phyloP scores from a whole-genome alignment of 2,113 vertebrate genomes.

The Oncorhynchus clarkii region DNA sequence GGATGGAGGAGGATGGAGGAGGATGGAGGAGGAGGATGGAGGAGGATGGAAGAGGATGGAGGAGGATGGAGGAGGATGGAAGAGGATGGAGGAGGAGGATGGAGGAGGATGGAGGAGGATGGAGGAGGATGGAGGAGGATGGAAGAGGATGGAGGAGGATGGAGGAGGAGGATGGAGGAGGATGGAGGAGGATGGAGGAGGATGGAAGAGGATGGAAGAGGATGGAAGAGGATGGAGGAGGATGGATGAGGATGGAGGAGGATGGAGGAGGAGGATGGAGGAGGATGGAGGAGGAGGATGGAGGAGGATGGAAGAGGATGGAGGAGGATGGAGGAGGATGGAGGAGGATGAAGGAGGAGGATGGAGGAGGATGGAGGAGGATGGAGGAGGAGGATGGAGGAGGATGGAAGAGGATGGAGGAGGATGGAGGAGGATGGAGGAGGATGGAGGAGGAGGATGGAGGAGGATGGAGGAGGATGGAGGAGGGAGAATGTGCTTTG shows the following conservation, averaged over 20 bases:
- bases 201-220: no score
- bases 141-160: conserved; percentile 48
- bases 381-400: conserved; percentile 44
- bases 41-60: no score
- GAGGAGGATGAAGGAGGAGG: no score
- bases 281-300: conserved; percentile 40
- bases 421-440: conserved; percentile 46
- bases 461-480: conserved; percentile 38
- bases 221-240: conserved; percentile 42
- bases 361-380: conserved; percentile 41
- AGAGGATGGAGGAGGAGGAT: no score
- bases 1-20: conserved; percentile 40
- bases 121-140: conserved; percentile 42
- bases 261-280: conserved; percentile 44
- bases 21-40: conserved; percentile 37
- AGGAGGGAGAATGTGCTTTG: conserved; percentile 6
- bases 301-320: no score
- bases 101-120: conserved; percentile 40
- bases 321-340: conserved; percentile 51
- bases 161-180: conserved; percentile 38
- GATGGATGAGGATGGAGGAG: conserved; percentile 38
- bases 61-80: conserved; percentile 39
- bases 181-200: conserved; percentile 41
- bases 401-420: no score
- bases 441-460: conserved; percentile 43